A percentile compares a stretch with the other conserved stretches of the same genome.
These are phyloP conservation scores for Platycheirus albimanus DNA, from an alignment of 2,888 invertebrate species.

Conservation along the genomic window DNA sequence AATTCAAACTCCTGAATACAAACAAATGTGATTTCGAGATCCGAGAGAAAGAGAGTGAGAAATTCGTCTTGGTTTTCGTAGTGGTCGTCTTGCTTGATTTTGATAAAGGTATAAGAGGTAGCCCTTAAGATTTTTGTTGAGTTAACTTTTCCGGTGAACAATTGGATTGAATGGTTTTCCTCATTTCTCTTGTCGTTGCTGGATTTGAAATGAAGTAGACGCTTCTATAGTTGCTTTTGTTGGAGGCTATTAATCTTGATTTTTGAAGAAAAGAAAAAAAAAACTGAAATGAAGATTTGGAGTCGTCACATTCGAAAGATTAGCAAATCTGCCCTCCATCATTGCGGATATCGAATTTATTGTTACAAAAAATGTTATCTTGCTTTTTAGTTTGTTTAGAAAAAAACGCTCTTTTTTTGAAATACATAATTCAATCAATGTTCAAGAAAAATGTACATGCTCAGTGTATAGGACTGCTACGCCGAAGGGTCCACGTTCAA, in stretches of 20 bases:
- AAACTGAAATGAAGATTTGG: no score
- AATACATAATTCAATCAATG: no score
- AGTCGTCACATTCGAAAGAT: no score
- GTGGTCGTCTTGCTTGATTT: neutral
- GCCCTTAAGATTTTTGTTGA: neutral
- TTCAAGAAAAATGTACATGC: no score
- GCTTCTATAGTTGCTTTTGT: neutral
- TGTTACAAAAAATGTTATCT: no score
- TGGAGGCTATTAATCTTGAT: neutral
- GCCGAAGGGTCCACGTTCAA: no score
- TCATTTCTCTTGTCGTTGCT: slow-evolving; percentile 10
- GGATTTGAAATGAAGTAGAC: slow-evolving; percentile 5
- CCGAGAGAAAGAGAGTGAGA: slow-evolving; percentile 16
- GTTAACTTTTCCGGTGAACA: neutral
- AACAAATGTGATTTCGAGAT: slow-evolving; percentile 39
- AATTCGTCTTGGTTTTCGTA: neutral
- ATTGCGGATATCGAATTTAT: no score
- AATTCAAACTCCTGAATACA: slow-evolving; percentile 23
- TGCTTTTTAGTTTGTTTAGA: no score
- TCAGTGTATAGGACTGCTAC: no score
- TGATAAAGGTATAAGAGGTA: neutral
- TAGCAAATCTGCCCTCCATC: no score
- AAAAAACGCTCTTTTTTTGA: no score
- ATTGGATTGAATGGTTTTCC: slow-evolving; percentile 15
- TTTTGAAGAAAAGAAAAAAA: no score